These are phyloP conservation scores for Chaetophractus vellerosus DNA, from an alignment of 2,797 vertebrate genomes.

Conservation along the genomic window DNA sequence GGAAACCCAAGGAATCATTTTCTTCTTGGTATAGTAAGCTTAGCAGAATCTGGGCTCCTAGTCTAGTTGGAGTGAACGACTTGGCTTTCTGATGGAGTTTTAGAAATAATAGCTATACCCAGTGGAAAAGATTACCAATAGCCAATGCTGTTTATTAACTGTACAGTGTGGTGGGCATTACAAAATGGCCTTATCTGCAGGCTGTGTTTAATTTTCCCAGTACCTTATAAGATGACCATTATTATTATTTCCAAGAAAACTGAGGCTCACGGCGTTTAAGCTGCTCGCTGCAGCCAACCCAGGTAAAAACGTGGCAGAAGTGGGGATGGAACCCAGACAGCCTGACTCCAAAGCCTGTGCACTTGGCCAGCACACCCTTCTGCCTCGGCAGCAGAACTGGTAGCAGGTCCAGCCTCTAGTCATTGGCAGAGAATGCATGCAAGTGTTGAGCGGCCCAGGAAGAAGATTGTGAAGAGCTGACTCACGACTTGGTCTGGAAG, in stretches of 20 bases:
- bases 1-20: background rate
- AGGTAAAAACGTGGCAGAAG: background rate
- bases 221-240: background rate
- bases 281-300: background rate
- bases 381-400: accelerated
- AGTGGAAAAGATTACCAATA: background rate
- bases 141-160: background rate
- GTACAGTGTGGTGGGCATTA: background rate
- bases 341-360: background rate
- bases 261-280: background rate
- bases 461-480: background rate
- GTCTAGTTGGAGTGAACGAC: background rate
- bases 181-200: background rate
- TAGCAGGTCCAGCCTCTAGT: background rate
- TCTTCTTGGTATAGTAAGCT: background rate
- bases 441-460: background rate
- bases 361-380: background rate
- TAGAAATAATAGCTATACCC: background rate
- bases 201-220: background rate
- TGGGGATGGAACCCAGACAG: background rate
- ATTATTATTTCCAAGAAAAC: background rate
- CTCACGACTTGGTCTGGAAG: background rate
- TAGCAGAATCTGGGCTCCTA: background rate
- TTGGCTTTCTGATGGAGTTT: background rate
- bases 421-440: accelerated